These are phyloP conservation scores for Melanchra persicariae DNA, from an alignment of 2,888 invertebrate genomes.

Conservation along the genomic window DNA sequence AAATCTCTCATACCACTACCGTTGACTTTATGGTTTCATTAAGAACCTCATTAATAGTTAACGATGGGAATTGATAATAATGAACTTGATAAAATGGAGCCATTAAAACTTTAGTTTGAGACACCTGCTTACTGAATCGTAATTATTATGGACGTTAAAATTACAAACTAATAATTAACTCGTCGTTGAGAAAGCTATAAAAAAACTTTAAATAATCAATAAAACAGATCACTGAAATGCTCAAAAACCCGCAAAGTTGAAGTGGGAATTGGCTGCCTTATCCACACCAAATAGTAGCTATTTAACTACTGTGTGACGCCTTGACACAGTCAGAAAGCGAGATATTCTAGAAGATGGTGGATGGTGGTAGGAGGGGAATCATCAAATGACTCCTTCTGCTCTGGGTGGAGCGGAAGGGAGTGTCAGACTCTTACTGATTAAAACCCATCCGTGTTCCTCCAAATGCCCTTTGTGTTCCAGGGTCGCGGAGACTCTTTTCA, in stretches of 20 bases:
- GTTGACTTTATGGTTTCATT: conserved; percentile 46
- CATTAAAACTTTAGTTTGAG: conserved; percentile 28
- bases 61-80: conserved; percentile 45
- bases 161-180: conserved; percentile 8
- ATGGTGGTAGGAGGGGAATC: too few species aligned
- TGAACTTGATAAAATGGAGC: conserved; percentile 28
- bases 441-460: too few species aligned
- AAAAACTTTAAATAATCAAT: not conserved
- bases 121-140: conserved; percentile 30
- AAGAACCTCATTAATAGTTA: conserved; percentile 44
- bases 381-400: too few species aligned
- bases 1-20: conserved; percentile 41
- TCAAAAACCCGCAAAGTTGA: not conserved
- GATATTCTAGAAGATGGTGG: too few species aligned
- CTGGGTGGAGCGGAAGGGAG: too few species aligned
- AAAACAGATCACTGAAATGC: not conserved
- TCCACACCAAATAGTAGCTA: too few species aligned
- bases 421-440: too few species aligned
- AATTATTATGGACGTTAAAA: conserved; percentile 3
- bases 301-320: too few species aligned
- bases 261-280: too few species aligned
- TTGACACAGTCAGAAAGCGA: too few species aligned
- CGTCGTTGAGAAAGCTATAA: not conserved
- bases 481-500: too few species aligned
- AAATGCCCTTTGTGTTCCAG: too few species aligned